These are phyloP conservation scores for Microcebus griseorufus DNA, from an alignment of 2,113 vertebrate species.

Conservation along the genomic window DNA sequence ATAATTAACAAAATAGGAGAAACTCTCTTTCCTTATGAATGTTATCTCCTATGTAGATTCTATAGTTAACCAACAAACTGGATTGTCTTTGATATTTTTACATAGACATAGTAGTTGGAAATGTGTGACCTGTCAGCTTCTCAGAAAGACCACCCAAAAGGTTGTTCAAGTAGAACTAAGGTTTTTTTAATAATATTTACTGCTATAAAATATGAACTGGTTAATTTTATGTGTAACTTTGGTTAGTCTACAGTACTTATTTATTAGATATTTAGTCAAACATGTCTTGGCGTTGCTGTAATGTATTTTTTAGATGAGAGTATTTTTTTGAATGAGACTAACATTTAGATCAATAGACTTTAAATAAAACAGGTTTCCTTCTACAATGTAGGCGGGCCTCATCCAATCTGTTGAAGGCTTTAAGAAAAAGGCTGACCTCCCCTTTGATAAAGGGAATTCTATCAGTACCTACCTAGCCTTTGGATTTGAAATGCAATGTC, in stretches of 20 bases:
- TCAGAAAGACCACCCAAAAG: not conserved
- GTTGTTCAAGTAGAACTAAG: not conserved
- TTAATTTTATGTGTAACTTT: not conserved
- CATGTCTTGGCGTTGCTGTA: not conserved
- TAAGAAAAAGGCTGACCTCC: not conserved
- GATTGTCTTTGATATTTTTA: not conserved
- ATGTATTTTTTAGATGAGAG: not conserved
- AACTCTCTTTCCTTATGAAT: not conserved
- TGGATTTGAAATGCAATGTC: not conserved
- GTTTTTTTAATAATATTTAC: not conserved
- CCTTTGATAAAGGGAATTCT: not conserved
- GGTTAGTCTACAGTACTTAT: not conserved
- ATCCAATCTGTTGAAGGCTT: not conserved
- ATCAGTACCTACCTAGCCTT: not conserved
- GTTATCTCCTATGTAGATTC: not conserved
- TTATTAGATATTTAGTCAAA: not conserved
- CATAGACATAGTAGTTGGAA: not conserved
- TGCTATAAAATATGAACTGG: not conserved
- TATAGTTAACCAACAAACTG: not conserved
- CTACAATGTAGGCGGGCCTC: not conserved
- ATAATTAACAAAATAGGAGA: not conserved
- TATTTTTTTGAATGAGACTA: not conserved
- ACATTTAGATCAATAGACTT: not conserved
- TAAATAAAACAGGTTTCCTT: not conserved
- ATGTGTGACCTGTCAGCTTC: not conserved